Evolutionary conservation across 2,797 vertebrate genomes (phyloP), one percentile per base, ranked within the genome.

Genomic region (Amniataba percoides): DNA sequence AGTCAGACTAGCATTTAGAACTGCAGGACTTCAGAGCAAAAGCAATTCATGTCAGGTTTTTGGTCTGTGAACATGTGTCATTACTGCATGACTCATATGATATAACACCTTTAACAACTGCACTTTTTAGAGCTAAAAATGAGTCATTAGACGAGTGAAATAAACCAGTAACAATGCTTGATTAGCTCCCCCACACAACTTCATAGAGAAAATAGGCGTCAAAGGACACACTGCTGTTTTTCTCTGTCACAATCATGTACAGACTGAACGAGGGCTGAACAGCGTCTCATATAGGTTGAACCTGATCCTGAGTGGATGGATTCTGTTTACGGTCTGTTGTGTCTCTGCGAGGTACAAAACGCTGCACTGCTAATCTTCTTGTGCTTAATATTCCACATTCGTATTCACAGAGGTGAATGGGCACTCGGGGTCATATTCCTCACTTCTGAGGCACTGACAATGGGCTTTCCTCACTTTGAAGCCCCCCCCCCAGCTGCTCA

Each of bases 391-490:
- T 15, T 55, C 3, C 18, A 45, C 3, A 56, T 73, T 25, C 19
- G 64, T 42, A 58, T 77, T 42, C 40, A 53, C 12, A 19, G 66
- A 59, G 39, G 19, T 58, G 40, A 61, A 48, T 42, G 40, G 23
- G 42, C 21, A n/a, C 31, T 57, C 34, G 2, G 49, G 59, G 43
- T 66, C 45, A n/a, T 13, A 25, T 58, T 40, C 48, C 23, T 25
- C 39, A 68, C 73, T 46, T 80, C 72, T 60, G 53, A 83, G 46
- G 52, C 23, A 51, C 16, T 2, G 2, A 45, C 69, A 34, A 14
- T 31, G 5, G 64, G 36, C 51, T 71, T 53, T 57, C 49, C 31
- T 55, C 40, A 40, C 66, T 77, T 84, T 80, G 57, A 81, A 74
- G 55, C 43, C 45, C 55, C 39, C 39, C 45, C 60, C 15, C 49